These are phyloP conservation scores for Laticauda colubrina DNA, from an alignment of 2,113 vertebrate genomes.

Conservation along the genomic window DNA sequence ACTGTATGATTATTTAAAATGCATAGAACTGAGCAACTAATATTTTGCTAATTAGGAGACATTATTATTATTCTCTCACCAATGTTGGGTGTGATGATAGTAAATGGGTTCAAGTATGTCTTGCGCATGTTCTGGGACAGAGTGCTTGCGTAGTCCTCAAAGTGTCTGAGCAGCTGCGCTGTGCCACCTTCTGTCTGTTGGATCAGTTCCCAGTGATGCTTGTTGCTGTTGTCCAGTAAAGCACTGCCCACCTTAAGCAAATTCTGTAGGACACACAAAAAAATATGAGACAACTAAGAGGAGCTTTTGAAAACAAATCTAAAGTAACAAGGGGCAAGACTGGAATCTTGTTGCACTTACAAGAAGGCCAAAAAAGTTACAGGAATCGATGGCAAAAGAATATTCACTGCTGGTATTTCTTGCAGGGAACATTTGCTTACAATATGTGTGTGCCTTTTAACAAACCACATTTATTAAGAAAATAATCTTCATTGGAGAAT, in stretches of 20 bases:
- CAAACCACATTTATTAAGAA: not conserved
- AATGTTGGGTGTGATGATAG: constrained; percentile 91
- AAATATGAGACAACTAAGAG: not conserved
- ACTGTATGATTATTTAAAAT: not conserved
- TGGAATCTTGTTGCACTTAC: not conserved
- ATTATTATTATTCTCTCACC: constrained; percentile 70
- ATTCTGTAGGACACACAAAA: constrained; percentile 70
- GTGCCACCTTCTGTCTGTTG: constrained; percentile 90
- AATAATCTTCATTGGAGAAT: not conserved
- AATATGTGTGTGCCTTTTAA: not conserved
- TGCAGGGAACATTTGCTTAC: not conserved
- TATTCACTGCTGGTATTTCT: not conserved
- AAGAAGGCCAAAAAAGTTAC: not conserved
- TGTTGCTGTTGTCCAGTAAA: constrained; percentile 81
- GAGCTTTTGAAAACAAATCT: not conserved
- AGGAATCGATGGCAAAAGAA: not conserved
- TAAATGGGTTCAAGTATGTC: constrained; percentile 96
- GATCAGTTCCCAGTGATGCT: constrained; percentile 91
- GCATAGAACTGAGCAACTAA: not conserved
- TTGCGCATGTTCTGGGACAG: constrained; percentile 95
- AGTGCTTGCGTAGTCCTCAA: constrained; percentile 87
- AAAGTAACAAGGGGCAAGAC: not conserved
- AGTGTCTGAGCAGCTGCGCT: constrained; percentile 81
- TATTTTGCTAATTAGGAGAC: not conserved
- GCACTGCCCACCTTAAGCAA: constrained; percentile 88